Evolutionary conservation across 2,888 invertebrate genomes (phyloP), one percentile per base, ranked within the genome.

Genomic region (Hypomecis atomaria): DNA sequence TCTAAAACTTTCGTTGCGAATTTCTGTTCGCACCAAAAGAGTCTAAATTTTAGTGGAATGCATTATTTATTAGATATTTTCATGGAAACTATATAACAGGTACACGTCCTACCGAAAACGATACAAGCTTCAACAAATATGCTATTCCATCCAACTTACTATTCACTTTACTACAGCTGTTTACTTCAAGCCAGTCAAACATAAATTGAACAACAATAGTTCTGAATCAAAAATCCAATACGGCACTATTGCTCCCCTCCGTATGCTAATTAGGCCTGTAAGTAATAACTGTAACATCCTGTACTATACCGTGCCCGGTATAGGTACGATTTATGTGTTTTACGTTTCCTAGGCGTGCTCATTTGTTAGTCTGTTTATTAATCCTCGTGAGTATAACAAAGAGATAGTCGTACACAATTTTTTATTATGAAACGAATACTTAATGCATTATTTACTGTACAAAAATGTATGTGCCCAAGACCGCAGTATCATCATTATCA

Each of bases 261-360:
- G 57, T 68, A 71, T 67, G 70, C 62, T 71, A 71, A 71, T 71
- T 65, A 67, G 49, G 9, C 10, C 60, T 57, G 61, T 65, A 66
- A 65, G 54, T 71, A 68, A 70, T 70, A 71, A 68, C 69, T 58
- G 65, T 64, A 66, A 63, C 69, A 65, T 69, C 61, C 69, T 69
- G 67, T 70, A 65, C 58, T 52, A 62, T 65, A 54, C 53, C 44
- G 60, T 61, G 47, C 59, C 59, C 65, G 55, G 62, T 62, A 61
- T 61, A 50, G 53, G 44, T 36, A 62, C 42, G 49, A 69, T 66
- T 71, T 67, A 69, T 66, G 60, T 50, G 38, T 50, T 57, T 48
- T 11, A 62, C 52, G 54, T 67, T 69, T 69, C 63, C 65, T 62
- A 62, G 50, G 36, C 49, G 53, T 48, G 44, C 44, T 59, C 55